A percentile compares a stretch with the other conserved stretches of the same genome.
phyloP scores from a whole-genome alignment of 2,888 invertebrate species.

The Tholera decimalis region DNA sequence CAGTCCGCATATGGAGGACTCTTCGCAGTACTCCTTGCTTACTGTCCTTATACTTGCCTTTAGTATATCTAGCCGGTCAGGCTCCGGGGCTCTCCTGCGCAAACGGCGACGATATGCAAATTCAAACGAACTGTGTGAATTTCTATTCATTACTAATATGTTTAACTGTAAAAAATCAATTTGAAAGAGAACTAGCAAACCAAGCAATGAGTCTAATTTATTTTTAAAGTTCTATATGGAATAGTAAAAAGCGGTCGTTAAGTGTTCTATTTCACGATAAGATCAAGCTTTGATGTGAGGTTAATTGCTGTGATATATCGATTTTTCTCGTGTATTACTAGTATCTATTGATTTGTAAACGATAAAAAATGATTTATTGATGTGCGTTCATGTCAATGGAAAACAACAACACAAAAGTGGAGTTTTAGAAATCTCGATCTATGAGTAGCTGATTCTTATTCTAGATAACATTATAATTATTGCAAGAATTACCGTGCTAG shows the following conservation, averaged over 20 bases:
- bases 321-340: constrained; percentile 71
- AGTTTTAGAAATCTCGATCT: neutral
- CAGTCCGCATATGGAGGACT: constrained; percentile 88
- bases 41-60: constrained; percentile 80
- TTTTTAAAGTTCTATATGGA: constrained; percentile 36
- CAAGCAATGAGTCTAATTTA: constrained; percentile 39
- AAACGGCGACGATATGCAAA: constrained; percentile 54
- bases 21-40: constrained; percentile 84
- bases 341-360: constrained; percentile 57
- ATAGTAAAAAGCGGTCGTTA: constrained; percentile 76
- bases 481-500: constrained; percentile 39
- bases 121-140: constrained; percentile 41
- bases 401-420: constrained; percentile 5
- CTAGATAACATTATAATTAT: neutral
- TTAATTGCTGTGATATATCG: constrained; percentile 87
- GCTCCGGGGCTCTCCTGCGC: constrained; percentile 61
- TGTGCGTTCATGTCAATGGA: constrained; percentile 9
- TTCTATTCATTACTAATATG: constrained; percentile 35
- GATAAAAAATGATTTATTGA: constrained; percentile 55
- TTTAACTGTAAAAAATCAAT: constrained; percentile 3
- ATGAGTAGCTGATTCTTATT: neutral
- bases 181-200: constrained; percentile 1
- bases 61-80: constrained; percentile 70
- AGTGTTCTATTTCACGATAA: constrained; percentile 86
- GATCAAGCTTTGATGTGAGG: constrained; percentile 78